These are phyloP conservation scores for Sinocyclocheilus grahami DNA, from an alignment of 2,113 vertebrate species.

Conservation along the genomic window DNA sequence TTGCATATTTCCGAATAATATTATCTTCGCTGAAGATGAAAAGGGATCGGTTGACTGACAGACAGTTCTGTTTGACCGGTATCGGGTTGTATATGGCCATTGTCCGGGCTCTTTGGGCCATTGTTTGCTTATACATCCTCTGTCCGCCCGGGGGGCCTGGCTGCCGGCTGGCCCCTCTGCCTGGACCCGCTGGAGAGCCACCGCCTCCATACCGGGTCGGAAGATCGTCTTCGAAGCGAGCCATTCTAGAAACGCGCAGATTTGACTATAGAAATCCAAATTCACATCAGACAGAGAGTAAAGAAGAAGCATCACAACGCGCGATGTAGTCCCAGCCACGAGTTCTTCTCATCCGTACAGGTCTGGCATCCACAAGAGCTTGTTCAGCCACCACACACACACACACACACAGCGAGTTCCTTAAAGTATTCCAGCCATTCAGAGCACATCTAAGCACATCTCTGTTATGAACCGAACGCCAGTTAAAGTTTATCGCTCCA, in stretches of 20 bases:
- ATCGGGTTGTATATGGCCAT: conserved; percentile 96
- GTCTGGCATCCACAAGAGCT: conserved; percentile 55
- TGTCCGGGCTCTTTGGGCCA: conserved; percentile 94
- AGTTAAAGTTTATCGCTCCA: conserved; percentile 66
- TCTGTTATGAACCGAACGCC: conserved; percentile 42
- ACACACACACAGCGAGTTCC: not conserved
- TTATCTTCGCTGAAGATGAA: conserved; percentile 99
- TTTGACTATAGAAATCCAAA: conserved; percentile 78
- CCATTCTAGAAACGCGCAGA: conserved; percentile 80
- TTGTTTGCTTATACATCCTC: conserved; percentile 92
- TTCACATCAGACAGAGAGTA: conserved; percentile 72
- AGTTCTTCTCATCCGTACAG: conserved; percentile 60
- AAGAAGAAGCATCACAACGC: conserved; percentile 86
- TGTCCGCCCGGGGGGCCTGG: conserved; percentile 83
- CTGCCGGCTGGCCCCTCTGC: conserved; percentile 80
- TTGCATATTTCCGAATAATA: conserved; percentile 92
- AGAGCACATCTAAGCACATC: conserved; percentile 22
- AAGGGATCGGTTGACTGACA: conserved; percentile 95
- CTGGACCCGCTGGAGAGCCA: conserved; percentile 75
- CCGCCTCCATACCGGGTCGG: conserved; percentile 83
- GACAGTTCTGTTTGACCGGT: conserved; percentile 95
- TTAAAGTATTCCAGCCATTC: conserved; percentile 30
- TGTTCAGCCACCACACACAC: conserved; percentile 43
- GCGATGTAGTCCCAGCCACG: conserved; percentile 60
- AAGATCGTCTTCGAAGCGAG: conserved; percentile 93